Evolutionary conservation across 1,140 invertebrate genomes (phyloP).

Genomic region (Tachypleus tridentatus): DNA sequence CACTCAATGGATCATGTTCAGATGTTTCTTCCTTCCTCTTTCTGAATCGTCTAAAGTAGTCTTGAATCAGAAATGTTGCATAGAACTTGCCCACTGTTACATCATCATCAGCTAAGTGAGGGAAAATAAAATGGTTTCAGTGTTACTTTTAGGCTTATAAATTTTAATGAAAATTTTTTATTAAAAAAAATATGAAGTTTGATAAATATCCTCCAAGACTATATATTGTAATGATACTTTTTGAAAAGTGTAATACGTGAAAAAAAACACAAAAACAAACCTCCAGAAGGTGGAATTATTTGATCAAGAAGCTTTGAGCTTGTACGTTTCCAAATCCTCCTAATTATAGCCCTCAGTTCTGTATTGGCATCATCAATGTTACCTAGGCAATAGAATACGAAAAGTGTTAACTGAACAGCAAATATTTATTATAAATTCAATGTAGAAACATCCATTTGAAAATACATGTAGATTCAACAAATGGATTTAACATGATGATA

Average conservation of each 20-base stretch:
- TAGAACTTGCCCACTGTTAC: slow-evolving; percentile 99
- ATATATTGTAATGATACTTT: too few species aligned
- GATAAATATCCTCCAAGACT: too few species aligned
- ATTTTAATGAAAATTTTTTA: too few species aligned
- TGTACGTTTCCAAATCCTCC: slow-evolving; percentile 98
- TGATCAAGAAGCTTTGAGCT: slow-evolving; percentile 91
- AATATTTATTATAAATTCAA: too few species aligned
- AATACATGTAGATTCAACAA: too few species aligned
- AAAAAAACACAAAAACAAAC: slow-evolving; percentile 31
- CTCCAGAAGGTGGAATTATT: slow-evolving; percentile 96
- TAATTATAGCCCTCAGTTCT: slow-evolving; percentile 87
- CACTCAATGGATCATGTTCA: slow-evolving; percentile 35
- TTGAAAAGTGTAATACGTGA: neutral
- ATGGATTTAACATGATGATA: too few species aligned
- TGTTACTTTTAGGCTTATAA: too few species aligned
- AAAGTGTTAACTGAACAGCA: too few species aligned
- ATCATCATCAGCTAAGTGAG: slow-evolving; percentile 77
- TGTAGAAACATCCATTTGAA: too few species aligned
- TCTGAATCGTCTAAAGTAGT: slow-evolving; percentile 98
- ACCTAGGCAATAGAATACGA: slow-evolving; percentile 31
- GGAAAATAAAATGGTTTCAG: too few species aligned
- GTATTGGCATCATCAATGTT: slow-evolving; percentile 96
- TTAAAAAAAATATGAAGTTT: too few species aligned
- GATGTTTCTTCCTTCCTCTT: slow-evolving; percentile 78
- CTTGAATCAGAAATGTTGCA: slow-evolving; percentile 99